These are phyloP conservation scores for Alces alces DNA, from an alignment of 2,113 vertebrate species.

Conservation along the genomic window DNA sequence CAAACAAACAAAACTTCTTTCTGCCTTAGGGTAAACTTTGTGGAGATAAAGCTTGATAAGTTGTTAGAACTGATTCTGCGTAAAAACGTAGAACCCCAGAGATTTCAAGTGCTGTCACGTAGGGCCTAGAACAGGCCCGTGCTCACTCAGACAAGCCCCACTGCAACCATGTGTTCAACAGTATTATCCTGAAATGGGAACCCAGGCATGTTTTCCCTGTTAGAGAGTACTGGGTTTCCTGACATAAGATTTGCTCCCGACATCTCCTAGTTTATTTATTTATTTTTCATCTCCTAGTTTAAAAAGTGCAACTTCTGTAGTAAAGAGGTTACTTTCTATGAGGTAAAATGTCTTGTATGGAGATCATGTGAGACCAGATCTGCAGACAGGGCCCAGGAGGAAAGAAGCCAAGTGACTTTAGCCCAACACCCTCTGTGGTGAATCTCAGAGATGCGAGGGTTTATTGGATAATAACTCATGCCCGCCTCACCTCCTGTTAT, in stretches of 20 bases:
- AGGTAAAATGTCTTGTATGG: neutral
- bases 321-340: neutral
- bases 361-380: rapidly evolving
- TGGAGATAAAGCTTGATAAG: neutral
- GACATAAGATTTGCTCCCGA: neutral
- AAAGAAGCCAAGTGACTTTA: neutral
- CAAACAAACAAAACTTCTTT: neutral
- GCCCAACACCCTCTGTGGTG: rapidly evolving
- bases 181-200: neutral
- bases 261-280: neutral
- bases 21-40: neutral
- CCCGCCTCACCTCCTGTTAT: neutral
- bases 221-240: neutral
- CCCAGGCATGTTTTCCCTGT: neutral
- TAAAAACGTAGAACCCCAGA: neutral
- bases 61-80: neutral
- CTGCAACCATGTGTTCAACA: rapidly evolving
- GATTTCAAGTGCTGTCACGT: rapidly evolving
- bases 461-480: neutral
- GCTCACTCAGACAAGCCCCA: neutral
- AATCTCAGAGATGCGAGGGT: neutral
- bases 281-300: neutral
- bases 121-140: neutral
- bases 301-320: neutral
- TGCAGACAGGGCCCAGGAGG: neutral